Conservation (phyloP, 1,140 invertebrate genomes). For the Pogonognathellus flavescens region DNA sequence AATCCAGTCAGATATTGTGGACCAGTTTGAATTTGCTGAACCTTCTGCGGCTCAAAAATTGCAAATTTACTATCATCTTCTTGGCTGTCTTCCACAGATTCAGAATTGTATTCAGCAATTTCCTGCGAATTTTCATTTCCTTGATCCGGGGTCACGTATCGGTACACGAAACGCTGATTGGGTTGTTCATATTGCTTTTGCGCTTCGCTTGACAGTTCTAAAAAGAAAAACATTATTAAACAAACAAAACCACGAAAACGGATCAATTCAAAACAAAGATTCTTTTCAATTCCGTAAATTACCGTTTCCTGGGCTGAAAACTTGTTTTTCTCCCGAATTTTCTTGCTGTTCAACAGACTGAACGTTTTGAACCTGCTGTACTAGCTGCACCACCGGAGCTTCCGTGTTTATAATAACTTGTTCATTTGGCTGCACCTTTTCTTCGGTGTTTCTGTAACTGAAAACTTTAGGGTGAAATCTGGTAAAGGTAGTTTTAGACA, state of each 20-base stretch:
- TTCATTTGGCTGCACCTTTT: not conserved
- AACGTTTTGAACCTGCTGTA: not conserved
- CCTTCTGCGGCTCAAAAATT: not conserved
- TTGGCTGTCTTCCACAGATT: not conserved
- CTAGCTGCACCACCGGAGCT: not conserved
- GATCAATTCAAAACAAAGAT: not conserved
- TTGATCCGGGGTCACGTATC: not conserved
- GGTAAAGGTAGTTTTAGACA: slow-evolving; percentile 1
- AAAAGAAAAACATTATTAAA: not conserved
- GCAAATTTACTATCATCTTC: not conserved
- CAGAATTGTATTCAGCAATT: not conserved
- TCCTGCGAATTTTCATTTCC: not conserved
- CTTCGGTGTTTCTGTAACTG: not conserved
- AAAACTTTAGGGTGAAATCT: not conserved
- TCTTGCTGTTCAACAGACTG: not conserved
- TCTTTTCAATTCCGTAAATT: not conserved
- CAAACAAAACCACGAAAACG: not conserved
- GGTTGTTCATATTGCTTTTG: not conserved
- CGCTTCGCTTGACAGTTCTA: not conserved
- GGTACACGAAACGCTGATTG: not conserved
- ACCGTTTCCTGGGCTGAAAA: not conserved
- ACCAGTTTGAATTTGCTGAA: not conserved
- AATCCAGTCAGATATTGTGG: not conserved
- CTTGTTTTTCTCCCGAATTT: not conserved
- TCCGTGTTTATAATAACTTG: not conserved